These are phyloP conservation scores for Aplochiton taeniatus DNA, from an alignment of 2,797 vertebrate species.

Conservation along the genomic window DNA sequence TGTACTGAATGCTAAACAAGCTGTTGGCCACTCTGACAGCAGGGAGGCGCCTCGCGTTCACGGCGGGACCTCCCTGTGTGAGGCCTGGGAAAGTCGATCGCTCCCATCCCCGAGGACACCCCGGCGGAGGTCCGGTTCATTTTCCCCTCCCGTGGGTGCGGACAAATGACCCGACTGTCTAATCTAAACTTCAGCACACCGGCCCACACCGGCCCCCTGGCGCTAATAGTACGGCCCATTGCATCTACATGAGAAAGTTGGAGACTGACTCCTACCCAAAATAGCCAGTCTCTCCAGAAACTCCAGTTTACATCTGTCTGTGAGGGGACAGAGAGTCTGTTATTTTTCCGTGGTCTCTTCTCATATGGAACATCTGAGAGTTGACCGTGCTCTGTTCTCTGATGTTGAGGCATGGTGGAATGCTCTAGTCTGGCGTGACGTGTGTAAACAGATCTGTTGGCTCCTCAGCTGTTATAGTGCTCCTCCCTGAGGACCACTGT, in stretches of 20 bases:
- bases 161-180: conserved; percentile 52
- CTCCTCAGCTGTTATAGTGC: background rate
- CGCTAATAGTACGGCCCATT: conserved; percentile 5
- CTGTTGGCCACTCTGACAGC: background rate
- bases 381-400: too few species aligned
- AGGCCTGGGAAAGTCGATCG: conserved; percentile 53
- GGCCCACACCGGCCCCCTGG: background rate
- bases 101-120: conserved; percentile 38
- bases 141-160: conserved; percentile 49
- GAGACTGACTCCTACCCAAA: conserved; percentile 24
- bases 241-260: conserved; percentile 12
- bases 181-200: conserved; percentile 9
- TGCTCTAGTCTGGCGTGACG: background rate
- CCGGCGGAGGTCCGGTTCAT: conserved; percentile 47
- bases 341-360: conserved; percentile 21
- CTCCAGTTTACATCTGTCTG: conserved; percentile 18
- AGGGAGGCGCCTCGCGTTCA: conserved; percentile 17
- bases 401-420: conserved; percentile 13
- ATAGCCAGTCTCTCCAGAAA: conserved; percentile 17
- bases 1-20: conserved; percentile 1
- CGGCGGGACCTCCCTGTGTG: conserved; percentile 13
- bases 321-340: conserved; percentile 21
- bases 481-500: background rate
- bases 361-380: conserved; percentile 8
- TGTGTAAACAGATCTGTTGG: background rate